These are phyloP conservation scores for Euplagia quadripunctaria DNA, from an alignment of 2,888 invertebrate species.

Conservation along the genomic window DNA sequence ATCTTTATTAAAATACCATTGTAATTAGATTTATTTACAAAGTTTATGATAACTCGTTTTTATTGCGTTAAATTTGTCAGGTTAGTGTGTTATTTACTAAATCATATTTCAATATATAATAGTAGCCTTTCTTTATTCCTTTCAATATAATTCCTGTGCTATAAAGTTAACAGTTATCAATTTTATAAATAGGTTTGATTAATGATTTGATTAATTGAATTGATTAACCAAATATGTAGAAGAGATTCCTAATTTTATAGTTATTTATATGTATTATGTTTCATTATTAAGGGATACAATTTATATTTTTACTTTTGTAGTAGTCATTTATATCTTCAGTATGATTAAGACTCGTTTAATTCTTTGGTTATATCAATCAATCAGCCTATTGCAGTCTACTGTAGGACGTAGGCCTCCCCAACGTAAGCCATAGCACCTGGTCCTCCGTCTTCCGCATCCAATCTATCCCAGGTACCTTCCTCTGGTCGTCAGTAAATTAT, in stretches of 20 bases:
- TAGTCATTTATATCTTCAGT: background rate
- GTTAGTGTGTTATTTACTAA: background rate
- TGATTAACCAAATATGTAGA: background rate
- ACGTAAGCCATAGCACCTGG: too few species aligned
- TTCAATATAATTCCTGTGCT: background rate
- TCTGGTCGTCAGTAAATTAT: too few species aligned
- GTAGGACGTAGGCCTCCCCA: too few species aligned
- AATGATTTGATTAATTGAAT: too few species aligned
- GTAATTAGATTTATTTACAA: background rate
- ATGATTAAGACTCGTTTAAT: background rate
- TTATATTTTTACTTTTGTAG: background rate
- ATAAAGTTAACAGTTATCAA: background rate
- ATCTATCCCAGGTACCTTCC: too few species aligned
- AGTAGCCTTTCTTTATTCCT: background rate
- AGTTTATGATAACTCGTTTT: background rate
- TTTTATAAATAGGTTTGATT: background rate
- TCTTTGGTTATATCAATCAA: background rate
- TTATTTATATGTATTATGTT: background rate
- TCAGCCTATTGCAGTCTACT: too few species aligned
- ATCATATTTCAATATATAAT: background rate
- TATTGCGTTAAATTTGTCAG: background rate
- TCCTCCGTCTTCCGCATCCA: too few species aligned
- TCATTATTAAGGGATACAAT: background rate
- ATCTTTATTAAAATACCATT: constrained; percentile 1
- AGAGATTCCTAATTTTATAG: background rate